Evolutionary conservation across 2,797 vertebrate species (phyloP).

Genomic region (Sibirionetta formosa): DNA sequence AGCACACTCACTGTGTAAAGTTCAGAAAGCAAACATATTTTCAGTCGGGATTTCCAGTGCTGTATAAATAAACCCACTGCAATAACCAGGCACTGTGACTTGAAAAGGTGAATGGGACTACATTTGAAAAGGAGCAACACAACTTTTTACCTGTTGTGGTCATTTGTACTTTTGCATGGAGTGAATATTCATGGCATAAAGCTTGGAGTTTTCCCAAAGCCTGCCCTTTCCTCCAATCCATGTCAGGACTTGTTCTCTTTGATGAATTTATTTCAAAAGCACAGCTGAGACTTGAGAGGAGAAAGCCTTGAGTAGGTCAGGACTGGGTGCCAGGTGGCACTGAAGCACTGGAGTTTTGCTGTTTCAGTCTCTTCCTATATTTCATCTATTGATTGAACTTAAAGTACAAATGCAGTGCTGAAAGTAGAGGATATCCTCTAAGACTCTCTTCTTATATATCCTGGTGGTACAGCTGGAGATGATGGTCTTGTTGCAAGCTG

Average conservation of each 20-base stretch:
- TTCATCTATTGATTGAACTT: background rate
- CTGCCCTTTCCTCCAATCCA: background rate
- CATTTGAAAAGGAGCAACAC: background rate
- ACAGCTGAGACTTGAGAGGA: background rate
- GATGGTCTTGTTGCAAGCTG: background rate
- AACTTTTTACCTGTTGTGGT: background rate
- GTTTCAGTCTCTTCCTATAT: background rate
- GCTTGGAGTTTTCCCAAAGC: background rate
- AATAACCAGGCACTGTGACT: fast-evolving
- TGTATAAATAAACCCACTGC: background rate
- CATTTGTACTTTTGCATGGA: background rate
- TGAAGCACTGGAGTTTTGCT: background rate
- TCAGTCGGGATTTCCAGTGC: background rate
- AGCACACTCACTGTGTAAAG: background rate
- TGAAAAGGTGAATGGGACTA: background rate
- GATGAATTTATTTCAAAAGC: background rate
- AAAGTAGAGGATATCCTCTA: background rate
- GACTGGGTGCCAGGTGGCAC: background rate
- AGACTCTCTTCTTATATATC: background rate
- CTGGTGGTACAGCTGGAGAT: background rate
- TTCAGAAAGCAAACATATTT: background rate
- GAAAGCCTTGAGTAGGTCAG: background rate
- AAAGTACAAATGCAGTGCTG: background rate
- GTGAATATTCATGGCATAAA: background rate
- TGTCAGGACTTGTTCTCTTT: background rate